Base-by-base conservation (phyloP, 1,140 invertebrate species). In the Euwallacea similis region DNA sequence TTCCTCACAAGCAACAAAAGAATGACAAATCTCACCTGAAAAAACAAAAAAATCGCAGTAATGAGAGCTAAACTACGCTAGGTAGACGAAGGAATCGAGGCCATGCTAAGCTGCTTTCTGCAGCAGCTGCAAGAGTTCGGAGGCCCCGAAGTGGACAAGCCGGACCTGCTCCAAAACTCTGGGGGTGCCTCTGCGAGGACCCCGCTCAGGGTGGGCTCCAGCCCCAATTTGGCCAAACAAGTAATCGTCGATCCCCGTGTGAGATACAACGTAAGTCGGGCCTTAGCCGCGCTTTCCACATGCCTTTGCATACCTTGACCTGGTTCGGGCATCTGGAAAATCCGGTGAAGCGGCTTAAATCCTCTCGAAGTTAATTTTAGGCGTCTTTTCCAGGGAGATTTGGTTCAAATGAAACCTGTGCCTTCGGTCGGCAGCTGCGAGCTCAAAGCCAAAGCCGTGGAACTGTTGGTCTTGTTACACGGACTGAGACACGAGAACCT, bases 401-500 rank as follows among this genome's bases (percentile, higher is more conserved):
- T 95, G 55, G 93, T 96, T 42, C 91, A 94, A 79, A 84, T 95
- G 74, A 94, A 94, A 82, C 88, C 90, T 72, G 80, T 90, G 47
- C 86, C 86, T 7, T 82, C 83, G 58, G 82, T 84, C 71, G 73
- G 74, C 8, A 82, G 84, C 44, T 83, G 83, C 42, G 92, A 94
- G 80, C 82, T 95, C 71, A 91, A 90, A 77, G 87, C 86, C 46
- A 94, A 93, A 83, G 86, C 93, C 0, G 89, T 92, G 82, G 90
- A 93, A 74, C 83, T 93, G 33, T 80, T 95, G 10, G 87, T 93
- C n/a, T 86, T 89, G 82, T 90, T 93, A 55, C 92, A 94, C 78
- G 90, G 90, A n/a, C 79, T 96, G 60, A 86, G 93, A 8, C 92
- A 95, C 77, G 94, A 96, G 79, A 96, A 96, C 76, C 81, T 96